phyloP scores from a whole-genome alignment of 2,113 vertebrate species.

The Gymnorhina tibicen region DNA sequence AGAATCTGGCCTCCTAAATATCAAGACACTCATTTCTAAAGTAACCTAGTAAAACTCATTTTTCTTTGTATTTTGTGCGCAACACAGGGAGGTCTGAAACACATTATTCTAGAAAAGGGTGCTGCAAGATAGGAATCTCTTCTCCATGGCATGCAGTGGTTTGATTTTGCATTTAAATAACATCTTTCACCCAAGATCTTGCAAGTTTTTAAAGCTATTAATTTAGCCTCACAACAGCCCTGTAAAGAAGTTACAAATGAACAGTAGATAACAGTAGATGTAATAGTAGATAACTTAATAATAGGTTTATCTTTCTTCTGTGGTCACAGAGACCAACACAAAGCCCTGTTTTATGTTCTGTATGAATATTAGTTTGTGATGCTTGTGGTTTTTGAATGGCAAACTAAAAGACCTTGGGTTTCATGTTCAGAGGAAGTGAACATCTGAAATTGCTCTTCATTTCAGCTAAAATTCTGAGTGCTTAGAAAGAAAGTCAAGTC shows the following conservation, averaged over 20 bases:
- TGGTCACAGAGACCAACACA: background rate
- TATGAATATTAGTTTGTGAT: slow-evolving; percentile 35
- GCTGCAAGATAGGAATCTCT: slow-evolving; percentile 39
- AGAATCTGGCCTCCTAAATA: background rate
- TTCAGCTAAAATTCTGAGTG: background rate
- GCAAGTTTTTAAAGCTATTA: slow-evolving; percentile 48
- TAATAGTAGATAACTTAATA: slow-evolving; percentile 50
- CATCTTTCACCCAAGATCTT: slow-evolving; percentile 31
- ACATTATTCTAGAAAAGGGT: background rate
- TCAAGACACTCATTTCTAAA: background rate
- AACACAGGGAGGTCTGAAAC: background rate
- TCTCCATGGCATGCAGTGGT: background rate
- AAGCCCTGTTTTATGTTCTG: slow-evolving; percentile 17
- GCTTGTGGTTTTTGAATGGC: background rate
- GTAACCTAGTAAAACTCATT: background rate
- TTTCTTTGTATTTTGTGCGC: slow-evolving; percentile 3
- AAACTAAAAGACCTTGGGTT: background rate
- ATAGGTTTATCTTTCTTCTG: slow-evolving; percentile 36
- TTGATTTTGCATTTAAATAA: slow-evolving; percentile 61
- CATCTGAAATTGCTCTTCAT: background rate
- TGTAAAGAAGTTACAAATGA: slow-evolving; percentile 48
- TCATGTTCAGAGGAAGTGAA: background rate
- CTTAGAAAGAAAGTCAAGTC: background rate
- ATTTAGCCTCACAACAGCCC: slow-evolving; percentile 26
- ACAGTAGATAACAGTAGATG: slow-evolving; percentile 40